Percentiles rank a stretch among this genome's conserved stretches.
phyloP scores from a whole-genome alignment of 1,140 invertebrate species.

The Batillaria attramentaria region DNA sequence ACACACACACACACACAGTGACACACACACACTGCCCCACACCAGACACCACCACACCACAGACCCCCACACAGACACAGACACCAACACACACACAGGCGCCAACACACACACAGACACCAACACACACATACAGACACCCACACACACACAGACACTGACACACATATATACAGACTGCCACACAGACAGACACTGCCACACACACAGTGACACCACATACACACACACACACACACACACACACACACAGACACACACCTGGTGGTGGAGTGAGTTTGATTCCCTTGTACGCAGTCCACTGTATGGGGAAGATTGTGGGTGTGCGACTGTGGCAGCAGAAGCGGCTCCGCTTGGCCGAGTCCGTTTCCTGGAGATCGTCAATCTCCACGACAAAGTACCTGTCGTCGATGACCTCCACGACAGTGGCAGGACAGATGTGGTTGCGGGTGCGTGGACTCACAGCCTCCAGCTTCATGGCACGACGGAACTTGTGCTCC shows the following conservation, averaged over 20 bases:
- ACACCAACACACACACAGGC: too few species aligned
- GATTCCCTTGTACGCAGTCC: slow-evolving; percentile 67
- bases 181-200: not conserved
- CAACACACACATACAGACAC: too few species aligned
- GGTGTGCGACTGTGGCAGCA: slow-evolving; percentile 67
- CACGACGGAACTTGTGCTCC: slow-evolving; percentile 75
- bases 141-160: too few species aligned
- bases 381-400: slow-evolving; percentile 80
- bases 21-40: too few species aligned
- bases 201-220: not conserved
- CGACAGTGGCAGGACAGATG: slow-evolving; percentile 81
- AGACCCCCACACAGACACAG: too few species aligned
- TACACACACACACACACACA: slow-evolving; percentile 26
- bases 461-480: slow-evolving; percentile 82
- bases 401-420: slow-evolving; percentile 78
- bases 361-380: slow-evolving; percentile 35
- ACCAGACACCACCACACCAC: too few species aligned
- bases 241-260: slow-evolving; percentile 52
- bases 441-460: slow-evolving; percentile 78
- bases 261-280: slow-evolving; percentile 64
- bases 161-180: too few species aligned
- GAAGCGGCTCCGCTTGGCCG: slow-evolving; percentile 47
- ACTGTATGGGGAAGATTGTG: slow-evolving; percentile 69
- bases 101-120: too few species aligned
- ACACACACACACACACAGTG: too few species aligned